Percentiles rank a stretch among this genome's conserved stretches.
Conservation (phyloP, 2,113 vertebrate species). For the Colinus virginianus region DNA sequence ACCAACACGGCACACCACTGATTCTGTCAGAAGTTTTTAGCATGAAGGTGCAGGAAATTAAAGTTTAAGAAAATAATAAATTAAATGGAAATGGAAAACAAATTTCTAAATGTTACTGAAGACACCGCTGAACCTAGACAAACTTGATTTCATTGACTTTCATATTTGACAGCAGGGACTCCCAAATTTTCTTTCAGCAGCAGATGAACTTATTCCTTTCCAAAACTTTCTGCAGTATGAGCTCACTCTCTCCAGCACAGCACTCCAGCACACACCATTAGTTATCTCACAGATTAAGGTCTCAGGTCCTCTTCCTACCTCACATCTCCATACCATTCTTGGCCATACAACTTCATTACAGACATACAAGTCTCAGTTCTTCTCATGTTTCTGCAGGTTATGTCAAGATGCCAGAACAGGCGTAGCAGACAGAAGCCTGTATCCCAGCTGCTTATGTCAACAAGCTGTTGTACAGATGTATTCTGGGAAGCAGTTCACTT, state of each 20-base stretch:
- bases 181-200: not conserved
- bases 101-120: not conserved
- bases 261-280: not conserved
- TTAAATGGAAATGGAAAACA: slow-evolving; percentile 21
- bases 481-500: not conserved
- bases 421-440: accelerated
- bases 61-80: slow-evolving; percentile 15
- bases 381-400: not conserved
- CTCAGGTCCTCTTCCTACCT: not conserved
- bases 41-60: not conserved
- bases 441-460: not conserved
- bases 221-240: not conserved
- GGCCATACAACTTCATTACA: not conserved
- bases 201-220: not conserved
- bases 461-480: not conserved
- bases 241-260: not conserved
- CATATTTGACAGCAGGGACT: not conserved
- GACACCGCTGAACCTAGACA: not conserved
- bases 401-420: not conserved
- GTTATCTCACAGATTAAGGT: not conserved
- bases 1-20: not conserved
- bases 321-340: not conserved
- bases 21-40: not conserved
- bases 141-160: not conserved
- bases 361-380: not conserved